phyloP scores from a whole-genome alignment of 2,888 invertebrate genomes.

The Stenotaenia linearis region DNA sequence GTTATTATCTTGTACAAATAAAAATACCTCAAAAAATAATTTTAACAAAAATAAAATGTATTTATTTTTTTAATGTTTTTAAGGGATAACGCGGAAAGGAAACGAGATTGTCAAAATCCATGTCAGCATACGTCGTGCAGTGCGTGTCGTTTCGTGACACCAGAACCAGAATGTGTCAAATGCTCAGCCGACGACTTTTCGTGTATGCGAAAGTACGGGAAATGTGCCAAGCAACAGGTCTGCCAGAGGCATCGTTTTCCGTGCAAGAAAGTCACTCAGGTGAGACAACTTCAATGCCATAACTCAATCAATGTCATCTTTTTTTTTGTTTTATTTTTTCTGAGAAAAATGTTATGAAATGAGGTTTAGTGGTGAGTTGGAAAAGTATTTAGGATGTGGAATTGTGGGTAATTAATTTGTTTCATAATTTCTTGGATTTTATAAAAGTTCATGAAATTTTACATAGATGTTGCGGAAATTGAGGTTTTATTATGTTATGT shows the following conservation, averaged over 20 bases:
- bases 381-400: neutral
- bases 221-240: constrained; percentile 42
- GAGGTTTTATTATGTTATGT: too few relatives aligned
- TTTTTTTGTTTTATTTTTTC: neutral
- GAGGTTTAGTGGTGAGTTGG: neutral
- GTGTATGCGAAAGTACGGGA: constrained; percentile 45
- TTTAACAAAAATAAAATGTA: neutral
- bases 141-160: constrained; percentile 43
- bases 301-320: neutral
- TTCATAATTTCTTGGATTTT: too few relatives aligned
- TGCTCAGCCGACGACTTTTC: constrained; percentile 44
- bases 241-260: constrained; percentile 42
- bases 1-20: too few relatives aligned
- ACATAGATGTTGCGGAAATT: too few relatives aligned
- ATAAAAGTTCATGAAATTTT: too few relatives aligned
- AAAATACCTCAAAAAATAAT: too few relatives aligned
- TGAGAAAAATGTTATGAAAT: neutral
- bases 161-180: constrained; percentile 42
- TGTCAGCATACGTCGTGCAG: constrained; percentile 48
- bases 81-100: constrained; percentile 43
- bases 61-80: constrained; percentile 29
- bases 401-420: too few relatives aligned
- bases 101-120: constrained; percentile 43
- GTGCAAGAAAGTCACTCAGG: constrained; percentile 37
- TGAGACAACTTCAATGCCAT: neutral